Base-by-base conservation (phyloP, 92 coral and sea anemone species). In the Phymanthus crucifer region DNA sequence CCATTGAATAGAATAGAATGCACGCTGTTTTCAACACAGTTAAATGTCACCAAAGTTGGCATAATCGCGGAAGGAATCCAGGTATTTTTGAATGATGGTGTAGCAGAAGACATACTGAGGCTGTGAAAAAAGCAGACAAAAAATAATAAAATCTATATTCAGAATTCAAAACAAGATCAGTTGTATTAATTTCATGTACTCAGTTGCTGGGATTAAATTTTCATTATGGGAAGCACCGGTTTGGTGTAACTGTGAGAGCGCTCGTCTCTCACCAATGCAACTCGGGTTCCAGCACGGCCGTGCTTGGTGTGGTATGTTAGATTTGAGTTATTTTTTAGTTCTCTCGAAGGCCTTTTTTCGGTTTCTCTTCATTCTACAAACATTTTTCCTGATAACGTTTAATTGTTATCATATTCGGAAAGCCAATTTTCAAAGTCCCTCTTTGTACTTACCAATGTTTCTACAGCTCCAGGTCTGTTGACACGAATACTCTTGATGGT, bases 381-480 rank as follows among this genome's bases (percentile, higher is more conserved):
- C 23, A 1, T 57, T n/a, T 57, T 57, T 24, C 24, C 29, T 24
- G 3, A 24, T 24, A 11, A 26, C 32, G 26, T 24, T 61, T 61
- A 6, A 33, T 16, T 32, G 6, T 70, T 11, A 3, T 27, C 2
- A n/a, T 66, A n/a, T 29, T 29, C 10, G 19, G 32, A 35, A 70
- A 13, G 43, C 18, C 3, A n/a, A n/a, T n/a, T n/a, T n/a, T n/a
- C n/a, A n/a, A 54, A 19, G 43, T 7, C 36, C 12, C 34, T 0
- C 29, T 10, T 17, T 8, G 16, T 33, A 50, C 91, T 52, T 70
- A 90, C 94, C 87, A 84, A 83, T 13, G 84, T 80, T 27, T 90
- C 83, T 45, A 90, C 91, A 31, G 91, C 94, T 46, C 74, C 87
- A 9, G 91, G 94, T 56, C 94, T 47, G 66, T 71, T 80, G 27